These are phyloP conservation scores for Carpatolechia fugitivella DNA, from an alignment of 2,888 invertebrate species.

Conservation along the genomic window DNA sequence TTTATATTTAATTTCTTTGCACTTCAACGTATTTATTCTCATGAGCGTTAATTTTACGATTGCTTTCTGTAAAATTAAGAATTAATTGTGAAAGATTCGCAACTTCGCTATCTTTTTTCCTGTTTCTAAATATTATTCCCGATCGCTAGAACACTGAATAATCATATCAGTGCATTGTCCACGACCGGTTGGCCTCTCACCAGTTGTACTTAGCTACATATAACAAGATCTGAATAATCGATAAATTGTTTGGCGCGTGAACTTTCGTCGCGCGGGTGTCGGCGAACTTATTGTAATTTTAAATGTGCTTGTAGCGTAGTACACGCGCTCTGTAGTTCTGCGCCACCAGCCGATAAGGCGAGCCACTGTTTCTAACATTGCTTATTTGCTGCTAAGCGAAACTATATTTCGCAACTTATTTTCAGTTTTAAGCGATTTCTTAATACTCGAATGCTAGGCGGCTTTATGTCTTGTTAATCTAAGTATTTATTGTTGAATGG, in stretches of 20 bases:
- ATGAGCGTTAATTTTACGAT: too few species aligned
- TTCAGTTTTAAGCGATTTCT: conserved; percentile 1
- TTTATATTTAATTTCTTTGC: too few species aligned
- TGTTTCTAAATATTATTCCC: background rate
- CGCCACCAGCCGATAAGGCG: conserved; percentile 29
- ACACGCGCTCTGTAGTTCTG: conserved; percentile 11
- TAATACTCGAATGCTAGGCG: conserved; percentile 3
- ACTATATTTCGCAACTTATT: conserved; percentile 2
- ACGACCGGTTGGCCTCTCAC: conserved; percentile 1
- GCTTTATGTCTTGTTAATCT: background rate
- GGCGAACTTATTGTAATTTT: conserved; percentile 71
- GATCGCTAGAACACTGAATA: background rate
- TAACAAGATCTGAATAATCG: conserved; percentile 56
- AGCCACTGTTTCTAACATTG: conserved; percentile 18
- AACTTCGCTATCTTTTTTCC: background rate
- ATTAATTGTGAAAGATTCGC: too few species aligned
- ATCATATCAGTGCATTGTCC: conserved; percentile 4
- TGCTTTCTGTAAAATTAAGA: too few species aligned
- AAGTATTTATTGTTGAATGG: too few species aligned
- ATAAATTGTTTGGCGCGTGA: conserved; percentile 62
- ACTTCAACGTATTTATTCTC: too few species aligned
- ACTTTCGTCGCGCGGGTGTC: conserved; percentile 61
- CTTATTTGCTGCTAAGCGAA: background rate
- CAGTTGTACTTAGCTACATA: conserved; percentile 7
- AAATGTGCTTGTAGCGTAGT: conserved; percentile 55